Evolutionary conservation across 1,140 invertebrate species (phyloP).

Genomic region (Magallana gigas): DNA sequence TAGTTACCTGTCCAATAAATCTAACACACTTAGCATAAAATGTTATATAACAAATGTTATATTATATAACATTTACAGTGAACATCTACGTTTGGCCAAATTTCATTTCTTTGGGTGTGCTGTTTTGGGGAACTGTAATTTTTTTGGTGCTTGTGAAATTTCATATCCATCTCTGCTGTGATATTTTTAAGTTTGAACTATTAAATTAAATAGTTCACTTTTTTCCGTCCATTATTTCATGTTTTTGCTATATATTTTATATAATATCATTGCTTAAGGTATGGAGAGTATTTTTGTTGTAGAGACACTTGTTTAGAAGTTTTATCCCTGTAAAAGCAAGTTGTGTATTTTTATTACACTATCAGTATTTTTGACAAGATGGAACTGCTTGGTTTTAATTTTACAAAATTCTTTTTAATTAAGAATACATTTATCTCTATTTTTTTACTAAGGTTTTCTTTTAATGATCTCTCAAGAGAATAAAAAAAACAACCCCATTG

Average conservation of each 20-base stretch:
- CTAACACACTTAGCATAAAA: background rate
- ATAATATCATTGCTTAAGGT: constrained; percentile 32
- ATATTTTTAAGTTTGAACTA: background rate
- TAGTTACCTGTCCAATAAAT: background rate
- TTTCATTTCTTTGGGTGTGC: constrained; percentile 23
- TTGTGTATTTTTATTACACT: constrained; percentile 17
- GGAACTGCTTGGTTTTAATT: constrained; percentile 12
- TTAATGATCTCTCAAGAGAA: too few species aligned
- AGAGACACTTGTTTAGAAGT: constrained; percentile 30
- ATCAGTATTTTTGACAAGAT: constrained; percentile 21
- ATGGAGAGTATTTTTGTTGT: constrained; percentile 33
- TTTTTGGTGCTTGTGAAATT: background rate
- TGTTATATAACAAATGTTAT: background rate
- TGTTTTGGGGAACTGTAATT: constrained; percentile 22
- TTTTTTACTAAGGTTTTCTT: background rate
- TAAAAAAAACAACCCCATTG: too few species aligned
- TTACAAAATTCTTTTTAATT: background rate
- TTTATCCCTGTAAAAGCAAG: background rate
- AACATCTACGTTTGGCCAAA: constrained; percentile 27
- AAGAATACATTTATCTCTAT: background rate
- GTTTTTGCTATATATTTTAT: constrained; percentile 30
- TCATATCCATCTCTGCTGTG: background rate
- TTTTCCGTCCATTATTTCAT: constrained; percentile 20
- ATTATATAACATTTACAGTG: background rate
- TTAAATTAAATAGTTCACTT: background rate